Conservation (phyloP, 2,113 vertebrate species). For the Campylorhamphus procurvoides region DNA sequence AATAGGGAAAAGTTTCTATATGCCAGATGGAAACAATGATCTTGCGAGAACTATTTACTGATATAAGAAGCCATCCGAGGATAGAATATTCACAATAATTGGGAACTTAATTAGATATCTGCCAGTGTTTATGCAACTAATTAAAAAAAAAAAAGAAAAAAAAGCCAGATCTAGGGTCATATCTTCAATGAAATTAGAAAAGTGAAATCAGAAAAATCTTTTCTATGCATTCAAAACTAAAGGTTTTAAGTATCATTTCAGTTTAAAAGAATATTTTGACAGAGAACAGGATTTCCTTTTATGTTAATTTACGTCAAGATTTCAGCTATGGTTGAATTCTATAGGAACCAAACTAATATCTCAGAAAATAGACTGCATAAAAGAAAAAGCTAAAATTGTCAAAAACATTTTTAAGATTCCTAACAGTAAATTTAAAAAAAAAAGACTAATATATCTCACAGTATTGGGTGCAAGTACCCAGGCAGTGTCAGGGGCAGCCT, state of each 20-base stretch:
- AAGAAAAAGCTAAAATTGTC: not conserved
- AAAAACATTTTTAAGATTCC: not conserved
- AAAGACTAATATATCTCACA: not conserved
- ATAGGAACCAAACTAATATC: not conserved
- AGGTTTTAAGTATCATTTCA: not conserved
- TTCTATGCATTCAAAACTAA: not conserved
- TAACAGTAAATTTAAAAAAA: not conserved
- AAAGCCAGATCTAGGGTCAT: constrained; percentile 6
- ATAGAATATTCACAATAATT: constrained; percentile 60
- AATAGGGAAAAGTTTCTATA: not conserved
- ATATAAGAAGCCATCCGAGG: constrained; percentile 37
- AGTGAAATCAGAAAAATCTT: not conserved
- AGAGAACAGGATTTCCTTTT: not conserved
- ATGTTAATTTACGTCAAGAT: not conserved
- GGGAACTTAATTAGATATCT: constrained; percentile 48
- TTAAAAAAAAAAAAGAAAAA: not conserved
- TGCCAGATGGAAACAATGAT: constrained; percentile 21
- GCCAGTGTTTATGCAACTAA: constrained; percentile 26
- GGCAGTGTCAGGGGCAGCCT: rapidly evolving
- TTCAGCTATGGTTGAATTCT: not conserved
- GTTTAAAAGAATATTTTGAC: not conserved
- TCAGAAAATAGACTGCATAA: not conserved
- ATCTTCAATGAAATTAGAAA: not conserved
- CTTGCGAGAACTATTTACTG: constrained; percentile 51
- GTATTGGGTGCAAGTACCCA: not conserved